A percentile compares a stretch with the other conserved stretches of the same genome.
Evolutionary conservation across 2,888 invertebrate genomes (phyloP).

Genomic region (Dusona sp.): DNA sequence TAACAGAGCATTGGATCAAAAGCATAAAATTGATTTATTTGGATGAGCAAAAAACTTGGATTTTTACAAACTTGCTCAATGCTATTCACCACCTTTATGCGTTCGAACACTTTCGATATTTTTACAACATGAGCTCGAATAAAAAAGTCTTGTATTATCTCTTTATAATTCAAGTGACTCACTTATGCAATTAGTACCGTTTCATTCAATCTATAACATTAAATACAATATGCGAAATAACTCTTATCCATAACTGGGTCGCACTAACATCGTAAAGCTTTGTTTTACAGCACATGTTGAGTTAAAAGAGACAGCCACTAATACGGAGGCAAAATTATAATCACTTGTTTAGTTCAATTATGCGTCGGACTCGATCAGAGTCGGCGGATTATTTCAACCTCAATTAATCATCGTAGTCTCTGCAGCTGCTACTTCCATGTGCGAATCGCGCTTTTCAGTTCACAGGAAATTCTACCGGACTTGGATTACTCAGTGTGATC

Average conservation of each 20-base stretch:
- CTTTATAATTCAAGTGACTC: neutral
- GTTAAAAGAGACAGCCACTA: neutral
- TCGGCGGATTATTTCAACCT: slow-evolving; percentile 36
- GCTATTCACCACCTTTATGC: neutral
- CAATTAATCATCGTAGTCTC: slow-evolving; percentile 51
- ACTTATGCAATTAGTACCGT: slow-evolving; percentile 4
- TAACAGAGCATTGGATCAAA: too few species aligned
- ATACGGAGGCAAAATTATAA: slow-evolving; percentile 17
- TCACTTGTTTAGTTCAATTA: slow-evolving; percentile 48
- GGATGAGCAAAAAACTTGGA: neutral
- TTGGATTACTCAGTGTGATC: slow-evolving; percentile 6
- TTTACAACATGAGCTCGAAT: neutral
- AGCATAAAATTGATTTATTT: neutral
- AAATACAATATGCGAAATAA: neutral
- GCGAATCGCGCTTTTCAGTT: neutral
- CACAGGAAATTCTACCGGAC: neutral
- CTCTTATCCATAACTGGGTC: slow-evolving; percentile 28
- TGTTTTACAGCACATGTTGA: slow-evolving; percentile 6
- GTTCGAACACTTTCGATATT: neutral
- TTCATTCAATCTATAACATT: slow-evolving; percentile 5
- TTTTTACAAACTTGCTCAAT: neutral
- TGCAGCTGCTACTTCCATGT: slow-evolving; percentile 25
- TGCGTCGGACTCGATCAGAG: slow-evolving; percentile 15
- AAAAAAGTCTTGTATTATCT: neutral
- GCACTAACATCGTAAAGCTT: slow-evolving; percentile 21